phyloP scores from a whole-genome alignment of 1,140 invertebrate genomes.

The Drosophila grimshawi region DNA sequence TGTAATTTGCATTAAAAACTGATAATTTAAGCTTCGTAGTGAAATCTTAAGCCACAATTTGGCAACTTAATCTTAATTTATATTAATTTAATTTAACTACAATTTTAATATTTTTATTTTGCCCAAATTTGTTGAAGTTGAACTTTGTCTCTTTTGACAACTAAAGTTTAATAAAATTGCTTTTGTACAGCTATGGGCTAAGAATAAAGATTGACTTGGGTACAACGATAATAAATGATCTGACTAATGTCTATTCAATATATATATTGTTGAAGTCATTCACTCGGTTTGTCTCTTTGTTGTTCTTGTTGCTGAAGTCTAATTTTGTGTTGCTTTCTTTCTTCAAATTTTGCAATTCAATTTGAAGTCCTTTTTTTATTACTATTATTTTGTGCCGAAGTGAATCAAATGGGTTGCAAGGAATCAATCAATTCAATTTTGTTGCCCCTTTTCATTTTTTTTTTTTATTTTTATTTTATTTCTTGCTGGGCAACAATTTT shows the following conservation, averaged over 20 bases:
- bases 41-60: too few species aligned
- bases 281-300: slow-evolving; percentile 4
- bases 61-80: too few species aligned
- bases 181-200: too few species aligned
- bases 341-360: slow-evolving; percentile 10
- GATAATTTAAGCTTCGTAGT: too few species aligned
- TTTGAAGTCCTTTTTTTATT: slow-evolving; percentile 26
- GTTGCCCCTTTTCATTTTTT: slow-evolving; percentile 12
- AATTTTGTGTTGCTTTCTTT: slow-evolving; percentile 1
- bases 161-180: not conserved
- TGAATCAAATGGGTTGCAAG: slow-evolving; percentile 7
- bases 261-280: not conserved
- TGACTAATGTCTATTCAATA: slow-evolving; percentile 6
- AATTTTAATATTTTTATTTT: too few species aligned
- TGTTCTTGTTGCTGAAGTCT: not conserved
- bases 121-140: too few species aligned
- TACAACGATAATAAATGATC: not conserved
- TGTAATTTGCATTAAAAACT: too few species aligned
- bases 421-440: slow-evolving; percentile 70
- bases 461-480: not conserved
- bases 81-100: too few species aligned
- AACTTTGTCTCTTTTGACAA: too few species aligned
- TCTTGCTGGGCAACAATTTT: slow-evolving; percentile 14
- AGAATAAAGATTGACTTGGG: too few species aligned
- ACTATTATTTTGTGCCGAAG: slow-evolving; percentile 5